Conservation (phyloP, 2,888 invertebrate species). For the Plagodis pulveraria region DNA sequence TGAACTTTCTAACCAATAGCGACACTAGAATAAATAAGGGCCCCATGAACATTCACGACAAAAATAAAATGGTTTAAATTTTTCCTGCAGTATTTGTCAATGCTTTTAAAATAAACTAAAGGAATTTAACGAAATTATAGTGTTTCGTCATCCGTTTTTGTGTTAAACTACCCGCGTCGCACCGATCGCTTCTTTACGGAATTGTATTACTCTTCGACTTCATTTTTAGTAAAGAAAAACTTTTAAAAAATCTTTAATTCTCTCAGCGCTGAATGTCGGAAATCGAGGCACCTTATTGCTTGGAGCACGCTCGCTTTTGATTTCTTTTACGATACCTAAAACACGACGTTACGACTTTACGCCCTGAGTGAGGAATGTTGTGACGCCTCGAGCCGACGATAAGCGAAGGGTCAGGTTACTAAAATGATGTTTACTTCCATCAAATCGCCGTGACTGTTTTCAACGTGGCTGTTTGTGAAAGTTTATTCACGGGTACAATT, state of each 20-base stretch:
- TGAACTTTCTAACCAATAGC: too few relatives aligned
- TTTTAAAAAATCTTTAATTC: constrained; percentile 75
- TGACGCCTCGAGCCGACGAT: constrained; percentile 46
- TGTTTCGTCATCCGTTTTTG: constrained; percentile 79
- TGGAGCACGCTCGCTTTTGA: constrained; percentile 67
- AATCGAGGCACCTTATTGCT: constrained; percentile 75
- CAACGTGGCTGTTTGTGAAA: constrained; percentile 21
- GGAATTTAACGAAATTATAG: constrained; percentile 69
- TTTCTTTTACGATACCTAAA: constrained; percentile 72
- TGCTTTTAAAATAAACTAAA: constrained; percentile 18
- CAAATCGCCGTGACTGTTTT: constrained; percentile 29
- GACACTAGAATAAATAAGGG: too few relatives aligned
- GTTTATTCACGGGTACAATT: constrained; percentile 25
- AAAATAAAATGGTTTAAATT: constrained; percentile 77
- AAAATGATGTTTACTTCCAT: constrained; percentile 30
- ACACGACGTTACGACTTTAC: constrained; percentile 66
- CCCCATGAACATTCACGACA: too few relatives aligned
- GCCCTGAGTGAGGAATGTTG: constrained; percentile 61
- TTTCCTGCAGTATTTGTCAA: constrained; percentile 54
- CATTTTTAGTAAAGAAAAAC: constrained; percentile 67
- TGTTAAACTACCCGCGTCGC: constrained; percentile 63
- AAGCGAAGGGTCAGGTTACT: constrained; percentile 41
- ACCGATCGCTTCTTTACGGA: constrained; percentile 57
- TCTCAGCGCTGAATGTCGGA: constrained; percentile 69
- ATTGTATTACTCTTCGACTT: constrained; percentile 74